These are phyloP conservation scores for Puffinus mauretanicus DNA, from an alignment of 2,113 vertebrate genomes.

Conservation along the genomic window DNA sequence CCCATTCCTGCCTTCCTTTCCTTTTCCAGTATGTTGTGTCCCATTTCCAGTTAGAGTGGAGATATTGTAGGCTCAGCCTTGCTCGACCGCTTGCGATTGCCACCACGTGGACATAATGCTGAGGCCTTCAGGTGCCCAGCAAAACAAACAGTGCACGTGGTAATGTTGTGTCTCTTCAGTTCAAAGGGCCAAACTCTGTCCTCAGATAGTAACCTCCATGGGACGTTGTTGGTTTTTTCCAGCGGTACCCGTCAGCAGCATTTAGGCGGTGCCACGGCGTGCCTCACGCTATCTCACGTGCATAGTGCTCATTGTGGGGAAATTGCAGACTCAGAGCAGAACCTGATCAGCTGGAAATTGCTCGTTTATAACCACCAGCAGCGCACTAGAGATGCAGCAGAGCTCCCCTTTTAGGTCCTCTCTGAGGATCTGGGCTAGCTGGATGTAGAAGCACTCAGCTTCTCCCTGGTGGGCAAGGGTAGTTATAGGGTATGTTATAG, in stretches of 20 bases:
- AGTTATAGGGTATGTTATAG: neutral
- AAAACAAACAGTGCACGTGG: neutral
- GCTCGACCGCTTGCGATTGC: neutral
- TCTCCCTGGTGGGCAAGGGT: neutral
- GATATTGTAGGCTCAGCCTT: neutral
- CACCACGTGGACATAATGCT: neutral
- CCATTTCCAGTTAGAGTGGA: neutral
- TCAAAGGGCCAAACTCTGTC: neutral
- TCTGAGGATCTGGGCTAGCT: neutral
- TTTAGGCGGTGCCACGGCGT: neutral
- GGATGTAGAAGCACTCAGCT: neutral
- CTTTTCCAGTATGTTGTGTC: neutral
- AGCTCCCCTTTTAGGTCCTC: neutral
- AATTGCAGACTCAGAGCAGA: neutral
- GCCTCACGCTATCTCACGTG: rapidly evolving
- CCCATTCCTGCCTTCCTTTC: neutral
- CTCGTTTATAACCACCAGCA: neutral
- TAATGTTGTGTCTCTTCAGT: neutral
- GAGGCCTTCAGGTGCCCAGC: neutral
- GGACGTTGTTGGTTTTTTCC: neutral
- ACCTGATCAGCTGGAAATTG: neutral
- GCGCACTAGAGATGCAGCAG: neutral
- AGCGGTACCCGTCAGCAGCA: neutral
- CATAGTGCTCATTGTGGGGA: rapidly evolving
- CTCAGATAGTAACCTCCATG: neutral